phyloP scores from a whole-genome alignment of 2,113 vertebrate genomes.

The Daubentonia madagascariensis region DNA sequence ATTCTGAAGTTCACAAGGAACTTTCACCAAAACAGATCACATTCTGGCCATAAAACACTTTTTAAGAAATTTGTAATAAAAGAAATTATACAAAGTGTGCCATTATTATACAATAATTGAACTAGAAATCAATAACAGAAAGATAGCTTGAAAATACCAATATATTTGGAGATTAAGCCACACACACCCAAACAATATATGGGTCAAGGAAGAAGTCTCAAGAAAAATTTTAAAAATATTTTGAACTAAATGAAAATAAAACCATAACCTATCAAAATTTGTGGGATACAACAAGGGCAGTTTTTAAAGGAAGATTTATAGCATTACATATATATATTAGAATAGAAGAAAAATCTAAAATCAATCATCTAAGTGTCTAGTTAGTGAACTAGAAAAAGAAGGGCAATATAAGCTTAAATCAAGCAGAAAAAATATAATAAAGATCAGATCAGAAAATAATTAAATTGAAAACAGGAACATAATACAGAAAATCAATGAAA shows the following conservation, averaged over 20 bases:
- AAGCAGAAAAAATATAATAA: background rate
- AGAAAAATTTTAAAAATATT: background rate
- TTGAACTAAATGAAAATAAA: background rate
- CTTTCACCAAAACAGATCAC: background rate
- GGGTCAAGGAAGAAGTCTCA: background rate
- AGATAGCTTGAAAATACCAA: background rate
- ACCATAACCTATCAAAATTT: background rate
- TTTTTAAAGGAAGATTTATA: background rate
- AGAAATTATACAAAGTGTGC: background rate
- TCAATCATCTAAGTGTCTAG: background rate
- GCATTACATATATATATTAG: background rate
- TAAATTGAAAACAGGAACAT: background rate
- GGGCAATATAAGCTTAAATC: background rate
- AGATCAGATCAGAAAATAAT: background rate
- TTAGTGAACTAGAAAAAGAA: background rate
- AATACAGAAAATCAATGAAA: background rate
- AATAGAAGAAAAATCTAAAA: background rate
- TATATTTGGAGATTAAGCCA: background rate
- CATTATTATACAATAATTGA: background rate
- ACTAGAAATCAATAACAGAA: background rate
- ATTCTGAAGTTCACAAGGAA: background rate
- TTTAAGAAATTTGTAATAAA: background rate
- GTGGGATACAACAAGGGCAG: background rate
- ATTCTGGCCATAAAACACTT: background rate
- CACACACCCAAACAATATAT: background rate